Conservation (phyloP, 2,113 vertebrate species). For the Heliornis fulica region DNA sequence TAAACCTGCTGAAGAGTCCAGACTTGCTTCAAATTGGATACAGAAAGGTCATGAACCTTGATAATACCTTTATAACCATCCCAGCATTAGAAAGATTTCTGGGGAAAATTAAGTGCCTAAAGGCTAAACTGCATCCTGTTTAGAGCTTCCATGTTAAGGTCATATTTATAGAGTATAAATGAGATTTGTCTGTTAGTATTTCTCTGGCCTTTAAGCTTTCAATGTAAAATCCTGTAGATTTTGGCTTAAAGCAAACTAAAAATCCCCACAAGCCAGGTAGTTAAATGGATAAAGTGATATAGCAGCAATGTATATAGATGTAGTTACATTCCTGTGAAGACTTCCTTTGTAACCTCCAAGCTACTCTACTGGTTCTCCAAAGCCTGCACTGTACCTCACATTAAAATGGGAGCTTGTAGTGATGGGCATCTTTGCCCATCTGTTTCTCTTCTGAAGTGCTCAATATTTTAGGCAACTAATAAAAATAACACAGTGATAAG, state of each 20-base stretch:
- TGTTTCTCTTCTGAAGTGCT: constrained; percentile 32
- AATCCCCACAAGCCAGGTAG: background rate
- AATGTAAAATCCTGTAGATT: constrained; percentile 2
- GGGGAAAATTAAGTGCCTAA: constrained; percentile 46
- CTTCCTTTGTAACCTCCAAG: background rate
- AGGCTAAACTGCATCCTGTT: constrained; percentile 53
- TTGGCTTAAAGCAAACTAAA: constrained; percentile 1
- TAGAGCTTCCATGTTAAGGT: constrained; percentile 13
- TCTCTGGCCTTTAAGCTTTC: constrained; percentile 32
- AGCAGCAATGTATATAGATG: background rate
- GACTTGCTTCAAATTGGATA: background rate
- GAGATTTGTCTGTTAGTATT: constrained; percentile 6
- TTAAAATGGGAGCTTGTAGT: constrained; percentile 5
- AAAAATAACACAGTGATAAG: constrained; percentile 13
- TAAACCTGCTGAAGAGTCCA: background rate
- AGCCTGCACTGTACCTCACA: background rate
- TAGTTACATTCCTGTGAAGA: background rate
- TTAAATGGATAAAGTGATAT: background rate
- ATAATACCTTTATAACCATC: constrained; percentile 33
- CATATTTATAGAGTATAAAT: constrained; percentile 36
- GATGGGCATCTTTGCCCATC: constrained; percentile 12
- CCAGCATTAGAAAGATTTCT: constrained; percentile 24
- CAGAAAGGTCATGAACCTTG: constrained; percentile 32
- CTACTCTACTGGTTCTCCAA: background rate
- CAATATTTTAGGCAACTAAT: constrained; percentile 44